Evolutionary conservation across 2,888 invertebrate genomes (phyloP), one percentile per base, ranked within the genome.

Genomic region (Bibio marci): DNA sequence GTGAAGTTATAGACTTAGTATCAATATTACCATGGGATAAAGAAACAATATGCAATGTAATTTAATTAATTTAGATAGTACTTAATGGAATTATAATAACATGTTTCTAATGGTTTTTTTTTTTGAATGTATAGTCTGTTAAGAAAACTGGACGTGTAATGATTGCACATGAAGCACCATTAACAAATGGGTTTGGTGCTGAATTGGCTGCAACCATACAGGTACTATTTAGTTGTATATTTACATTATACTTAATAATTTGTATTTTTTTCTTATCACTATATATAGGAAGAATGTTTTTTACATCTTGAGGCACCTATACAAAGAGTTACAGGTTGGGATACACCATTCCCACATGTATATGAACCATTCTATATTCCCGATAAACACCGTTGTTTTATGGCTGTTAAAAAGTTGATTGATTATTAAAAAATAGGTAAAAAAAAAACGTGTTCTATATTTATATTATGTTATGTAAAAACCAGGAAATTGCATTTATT

Each of bases 341-440:
- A 99, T 67, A 86, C 92, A 3, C 97, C 98, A 11, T 98, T 98
- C 65, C 91, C 98, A 5, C 91, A 91, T 62, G 75, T 92, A 35
- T 94, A 80, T 63, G 98, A 98, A 60, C 83, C 87, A 0, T 88
- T 97, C 64, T 98, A 97, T 65, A 60, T 98, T 47, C 98, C 98
- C 1, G 85, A 86, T 59, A 88, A 83, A 58, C 87, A 87, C 80
- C 70, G 94, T 37, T 92, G 92, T 55, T 69, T 85, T 43, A 77
- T 85, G 41, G 86, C 82, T 1, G 66, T 98, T 32, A 72, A 76
- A 45, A 73, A 79, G 41, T 61, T 83, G 1, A 54, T 91, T 2
- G 69, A 80, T 44, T 95, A 80, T 57, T 83, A 58, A 70, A 43
- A 27, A 19, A 41, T 11, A 14, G 30, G 30, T 15, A n/a, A n/a